Base-by-base conservation (phyloP, 2,888 invertebrate genomes). In the Cotesia congregata region DNA sequence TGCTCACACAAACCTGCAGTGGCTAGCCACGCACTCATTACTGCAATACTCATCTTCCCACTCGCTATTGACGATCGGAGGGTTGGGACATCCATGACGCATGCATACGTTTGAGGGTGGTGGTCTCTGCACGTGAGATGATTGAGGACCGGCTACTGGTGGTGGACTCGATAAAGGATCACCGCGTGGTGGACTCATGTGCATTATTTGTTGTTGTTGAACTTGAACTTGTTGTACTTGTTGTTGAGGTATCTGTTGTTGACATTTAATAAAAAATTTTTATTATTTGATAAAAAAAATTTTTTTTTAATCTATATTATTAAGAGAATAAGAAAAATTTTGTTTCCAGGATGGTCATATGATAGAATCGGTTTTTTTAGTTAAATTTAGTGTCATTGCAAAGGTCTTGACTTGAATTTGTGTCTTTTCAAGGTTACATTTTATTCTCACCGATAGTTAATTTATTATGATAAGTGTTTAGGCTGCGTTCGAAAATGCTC, bases 21-120 rank as follows among this genome's bases (percentile, higher is more conserved):
- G 98, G 90, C 95, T 95, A 89, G 97, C 96, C 81, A 98, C 98
- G 91, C 98, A 98, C 90, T 98, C 97, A 90, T 97, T 97, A 90
- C 97, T 97, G 92, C 98, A 98, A 90, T 97, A 98, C 90, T 98
- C 98, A 89, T 96, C 96, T 90, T 98, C 98, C 98, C 98, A 98
- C 90, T 97, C 97, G 81, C 95, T 94, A 91, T 96, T 97, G 82
- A 96, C 94, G 85, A 97, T 94, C 81, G 97, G 97, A 67, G 94
- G 94, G 91, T 98, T 98, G 80, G 94, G 94, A 90, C 98, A 98
- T 82, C 97, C 97, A 86, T 95, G 95, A 79, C 97, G 94, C 86
- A 96, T 95, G 90, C 96, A 97, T 77, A 94, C 83, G 77, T 87
- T 85, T 79, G 88, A 82, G 59, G 85, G 85, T 69, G 85, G 85